Base-by-base conservation (phyloP, 1,140 invertebrate species). In the Laupala kohalensis region DNA sequence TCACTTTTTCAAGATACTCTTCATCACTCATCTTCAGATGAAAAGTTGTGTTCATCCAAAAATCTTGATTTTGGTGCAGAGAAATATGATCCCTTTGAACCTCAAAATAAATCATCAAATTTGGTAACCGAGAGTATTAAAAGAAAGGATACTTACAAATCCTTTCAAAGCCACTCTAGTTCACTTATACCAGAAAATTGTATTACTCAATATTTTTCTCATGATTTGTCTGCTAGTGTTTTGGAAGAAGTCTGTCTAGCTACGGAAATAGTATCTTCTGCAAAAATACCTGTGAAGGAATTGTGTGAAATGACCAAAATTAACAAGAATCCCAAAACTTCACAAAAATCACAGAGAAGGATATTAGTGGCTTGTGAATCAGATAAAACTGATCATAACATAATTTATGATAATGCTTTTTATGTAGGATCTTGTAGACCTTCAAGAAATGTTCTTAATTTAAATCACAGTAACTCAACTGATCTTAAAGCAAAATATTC, bases 161-260 rank as follows among this genome's bases (percentile, higher is more conserved):
- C n/a, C n/a, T n/a, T n/a, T n/a, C n/a, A n/a, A n/a, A n/a, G n/a
- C n/a, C n/a, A n/a, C n/a, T n/a, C n/a, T n/a, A n/a, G n/a, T n/a
- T n/a, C n/a, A n/a, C n/a, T n/a, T n/a, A n/a, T n/a, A n/a, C n/a
- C n/a, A n/a, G n/a, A n/a, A n/a, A n/a, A n/a, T 53, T 13, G 37
- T 53, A 19, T 53, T 53, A 30, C 67, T 68, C 13, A 68, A 29
- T n/a, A 68, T n/a, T 68, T 68, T 68, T 29, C 67, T 30, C 67
- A 68, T 29, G 67, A 68, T 27, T 23, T 68, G 12, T 68, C 67
- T 27, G 4, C 29, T 9, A 68, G 27, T 27, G 29, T 29, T 13
- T 27, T 68, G 4, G 67, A 68, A 68, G 67, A 68, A 30, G 29
- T 68, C 4, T 68, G 67, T 23, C 67, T 29, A 30, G 27, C 29